Base-by-base conservation (phyloP, 2,888 invertebrate genomes). In the Agrotis segetum region DNA sequence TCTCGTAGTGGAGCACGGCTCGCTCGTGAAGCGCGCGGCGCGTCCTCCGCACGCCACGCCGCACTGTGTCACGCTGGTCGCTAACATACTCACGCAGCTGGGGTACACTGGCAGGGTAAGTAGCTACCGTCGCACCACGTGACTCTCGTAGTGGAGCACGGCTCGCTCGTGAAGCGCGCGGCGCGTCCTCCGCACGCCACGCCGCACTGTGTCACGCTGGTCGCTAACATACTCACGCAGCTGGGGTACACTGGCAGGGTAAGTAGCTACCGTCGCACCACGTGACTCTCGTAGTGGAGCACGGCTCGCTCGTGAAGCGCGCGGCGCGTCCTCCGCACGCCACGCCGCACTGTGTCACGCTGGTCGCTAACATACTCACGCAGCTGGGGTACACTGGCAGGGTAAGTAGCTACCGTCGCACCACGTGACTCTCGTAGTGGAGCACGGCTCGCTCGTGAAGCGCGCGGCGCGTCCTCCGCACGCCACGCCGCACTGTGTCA, bases 211-310 rank as follows among this genome's bases (percentile, higher is more conserved):
- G 34, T 97, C 56, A 97, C 97, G 77, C 95, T 98, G 71, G 97
- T 97, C 62, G 98, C 97, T 73, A 97, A 97, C 92, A 97, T 98
- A 71, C 96, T 98, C 79, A 97, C 98, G 71, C 97, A 97, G 63
- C 96, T 97, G 62, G 98, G 98, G n/a, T 97, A 97, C 91, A 96
- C 97, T 55, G 97, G 97, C 91, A 97, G 97, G 95, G 97, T 97
- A 88, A 88, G 89, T 82, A 34, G 34, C 34, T 7, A 34, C 34
- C 34, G 34, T 34, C 97, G 97, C 91, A 96, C 76, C 97, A 97
- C 81, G 98, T 98, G 2, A 95, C 97, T 59, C 94, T 98, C 68
- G 97, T 99, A 84, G 96, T 97, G 29, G 98, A 98, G 90, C 98
- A 98, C 92, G 96, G 97, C 67, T 63, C 53, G 73, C 97, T 63